A percentile compares a stretch with the other conserved stretches of the same genome.
These are phyloP conservation scores for Entomobrya proxima DNA, from an alignment of 2,888 invertebrate genomes.

Conservation along the genomic window DNA sequence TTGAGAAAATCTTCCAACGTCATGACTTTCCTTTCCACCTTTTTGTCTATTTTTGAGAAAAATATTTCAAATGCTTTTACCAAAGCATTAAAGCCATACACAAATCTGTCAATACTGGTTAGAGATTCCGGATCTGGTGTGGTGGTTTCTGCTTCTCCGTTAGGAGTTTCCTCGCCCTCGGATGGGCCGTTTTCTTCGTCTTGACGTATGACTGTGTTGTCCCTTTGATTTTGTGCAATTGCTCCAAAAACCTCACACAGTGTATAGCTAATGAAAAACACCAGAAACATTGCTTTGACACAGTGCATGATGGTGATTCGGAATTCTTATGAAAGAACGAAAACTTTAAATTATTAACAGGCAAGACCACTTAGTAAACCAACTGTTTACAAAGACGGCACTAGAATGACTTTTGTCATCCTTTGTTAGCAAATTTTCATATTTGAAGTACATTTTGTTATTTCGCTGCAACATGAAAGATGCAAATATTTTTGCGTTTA, in stretches of 20 bases:
- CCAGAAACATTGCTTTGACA: not conserved
- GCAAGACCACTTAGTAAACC: too few relatives aligned
- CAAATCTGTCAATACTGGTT: conserved; percentile 38
- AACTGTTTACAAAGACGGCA: too few relatives aligned
- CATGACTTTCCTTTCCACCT: conserved; percentile 49
- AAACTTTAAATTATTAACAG: too few relatives aligned
- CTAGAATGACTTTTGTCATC: too few relatives aligned
- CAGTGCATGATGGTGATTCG: not conserved
- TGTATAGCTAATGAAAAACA: not conserved
- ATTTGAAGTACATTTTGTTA: too few relatives aligned
- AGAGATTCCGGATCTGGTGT: conserved; percentile 41
- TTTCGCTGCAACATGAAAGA: too few relatives aligned
- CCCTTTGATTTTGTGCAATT: not conserved
- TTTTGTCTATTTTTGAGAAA: conserved; percentile 35
- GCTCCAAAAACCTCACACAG: not conserved
- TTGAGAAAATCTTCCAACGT: conserved; percentile 38
- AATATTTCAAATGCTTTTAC: conserved; percentile 34
- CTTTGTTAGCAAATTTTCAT: too few relatives aligned
- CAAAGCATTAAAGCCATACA: conserved; percentile 41
- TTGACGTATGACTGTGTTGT: not conserved
- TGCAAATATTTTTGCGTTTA: too few relatives aligned
- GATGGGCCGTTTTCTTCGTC: conserved; percentile 30
- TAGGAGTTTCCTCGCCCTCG: not conserved
- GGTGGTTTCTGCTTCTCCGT: conserved; percentile 2
- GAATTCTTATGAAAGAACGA: too few relatives aligned